A percentile compares a stretch with the other conserved stretches of the same genome.
Evolutionary conservation across 1,140 invertebrate species (phyloP).

Genomic region (Drosophila sturtevanti): DNA sequence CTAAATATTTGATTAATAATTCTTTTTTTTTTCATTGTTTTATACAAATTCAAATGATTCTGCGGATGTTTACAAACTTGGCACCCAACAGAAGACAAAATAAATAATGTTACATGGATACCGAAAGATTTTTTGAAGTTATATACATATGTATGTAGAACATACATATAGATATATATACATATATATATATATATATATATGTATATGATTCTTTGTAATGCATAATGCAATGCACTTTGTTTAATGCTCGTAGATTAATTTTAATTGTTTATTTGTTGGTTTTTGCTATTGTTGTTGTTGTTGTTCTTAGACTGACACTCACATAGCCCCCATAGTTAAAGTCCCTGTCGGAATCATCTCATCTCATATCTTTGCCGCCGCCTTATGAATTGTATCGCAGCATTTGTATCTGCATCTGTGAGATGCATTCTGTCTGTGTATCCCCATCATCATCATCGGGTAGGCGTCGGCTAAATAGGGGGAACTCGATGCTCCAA

Average conservation of each 20-base stretch:
- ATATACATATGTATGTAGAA: not conserved
- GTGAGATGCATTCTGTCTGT: conserved; percentile 24
- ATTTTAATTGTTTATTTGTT: conserved; percentile 78
- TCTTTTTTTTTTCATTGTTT: conserved; percentile 42
- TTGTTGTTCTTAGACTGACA: conserved; percentile 30
- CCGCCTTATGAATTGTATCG: conserved; percentile 60
- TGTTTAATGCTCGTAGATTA: conserved; percentile 77
- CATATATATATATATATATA: conserved; percentile 16
- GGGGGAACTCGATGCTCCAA: not conserved
- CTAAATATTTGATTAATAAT: conserved; percentile 79
- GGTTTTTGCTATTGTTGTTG: conserved; percentile 41
- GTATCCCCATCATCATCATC: conserved; percentile 23
- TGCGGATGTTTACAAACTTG: conserved; percentile 79
- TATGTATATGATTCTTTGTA: conserved; percentile 29
- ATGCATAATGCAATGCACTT: conserved; percentile 74
- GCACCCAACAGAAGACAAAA: conserved; percentile 66
- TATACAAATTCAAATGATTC: conserved; percentile 55
- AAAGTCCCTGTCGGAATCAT: not conserved
- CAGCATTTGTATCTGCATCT: conserved; percentile 41
- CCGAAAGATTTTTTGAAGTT: conserved; percentile 12
- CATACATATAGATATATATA: conserved; percentile 21
- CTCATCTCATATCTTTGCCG: conserved; percentile 53
- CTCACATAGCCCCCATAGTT: conserved; percentile 11
- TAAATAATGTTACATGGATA: conserved; percentile 44
- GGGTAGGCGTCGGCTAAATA: conserved; percentile 37